Evolutionary conservation across 2,797 vertebrate species (phyloP), one percentile per base, ranked within the genome.

Genomic region (Sebastolobus alascanus): DNA sequence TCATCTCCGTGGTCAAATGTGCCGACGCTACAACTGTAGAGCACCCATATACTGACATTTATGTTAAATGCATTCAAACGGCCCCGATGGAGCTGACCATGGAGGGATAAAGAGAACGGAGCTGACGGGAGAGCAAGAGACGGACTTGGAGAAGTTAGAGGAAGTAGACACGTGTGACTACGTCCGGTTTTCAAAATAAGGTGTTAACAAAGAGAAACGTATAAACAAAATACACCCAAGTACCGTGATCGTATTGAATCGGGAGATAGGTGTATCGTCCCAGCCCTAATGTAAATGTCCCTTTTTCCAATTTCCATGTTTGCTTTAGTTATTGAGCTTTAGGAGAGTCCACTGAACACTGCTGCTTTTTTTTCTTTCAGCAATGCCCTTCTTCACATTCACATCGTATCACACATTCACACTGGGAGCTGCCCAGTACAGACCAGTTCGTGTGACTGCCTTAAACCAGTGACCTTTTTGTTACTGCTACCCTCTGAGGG

Each of bases 341-440:
- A 27, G 35, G 35, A 40, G 59, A 60, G n/a, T 74, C 18, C 27
- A 18, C 60, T 16, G 29, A 65, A 12, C 20, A 20, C 12, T 29
- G 1, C 20, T 38, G 35, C 20, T 73, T 40, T 68, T 58, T 27
- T 40, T 25, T 74, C 11, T 18, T 20, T 10, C 73, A 63, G 54
- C 59, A 14, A 4, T 75, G 67, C 63, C 60, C 60, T 56, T 10
- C 64, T 64, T 63, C 27, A 71, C 66, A 35, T 61, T 87, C 80
- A 60, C 69, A 67, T 73, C 31, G 16, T 35, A 65, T 84, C 66
- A 78, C 43, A 18, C 6, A 13, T 69, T 59, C 46, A 68, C 69
- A 43, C 55, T 74, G 66, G 80, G 63, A 79, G 73, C 76, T 80
- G 73, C 64, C 82, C 84, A 81, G 74, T 71, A 31, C 54, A 71